Base-by-base conservation (phyloP, 1,140 invertebrate genomes). In the Meloidogyne exigua region DNA sequence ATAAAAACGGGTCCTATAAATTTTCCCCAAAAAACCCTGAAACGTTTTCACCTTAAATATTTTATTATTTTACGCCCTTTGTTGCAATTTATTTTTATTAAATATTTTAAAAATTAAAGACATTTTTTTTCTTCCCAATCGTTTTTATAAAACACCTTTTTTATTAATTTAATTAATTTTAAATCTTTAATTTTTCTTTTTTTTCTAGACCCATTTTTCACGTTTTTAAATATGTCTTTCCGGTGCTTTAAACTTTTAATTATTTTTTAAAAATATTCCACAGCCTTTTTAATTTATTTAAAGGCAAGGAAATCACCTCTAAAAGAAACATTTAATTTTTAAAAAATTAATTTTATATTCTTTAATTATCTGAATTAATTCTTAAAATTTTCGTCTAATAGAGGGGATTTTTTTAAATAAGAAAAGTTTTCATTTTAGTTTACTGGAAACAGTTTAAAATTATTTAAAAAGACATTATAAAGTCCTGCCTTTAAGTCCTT, bases 91-190 rank as follows among this genome's bases (percentile, higher is more conserved):
- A 57, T 57, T 57, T 57, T n/a, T 57, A 44, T 57, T n/a, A 18
- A 57, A 57, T 57, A 57, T n/a, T 0, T 57, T 9, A 15, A 57
- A 13, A 15, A 49, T 18, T 49, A 18, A 49, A 49, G 18, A 49
- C 15, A 4, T 15, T 18, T 18, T 49, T 49, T 49, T 57, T 57
- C n/a, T 9, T 57, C n/a, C n/a, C 18, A 57, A 57, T 49, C 44
- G 11, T 18, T 15, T 49, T 13, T n/a, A 57, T 57, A 7, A 15
- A n/a, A 7, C 1, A 7, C 18, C 9, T 9, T 10, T 39, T 39
- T 57, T 57, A n/a, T 57, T 9, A 57, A 57, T 57, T 57, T n/a
- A 57, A 57, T 57, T 57, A 57, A 57, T 57, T 57, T 57, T 57
- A 57, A 57, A 57, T 57, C 49, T 57, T 57, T 57, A 57, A 57